Base-by-base conservation (phyloP, 2,888 invertebrate genomes). In the Cremastobaeus sp. region DNA sequence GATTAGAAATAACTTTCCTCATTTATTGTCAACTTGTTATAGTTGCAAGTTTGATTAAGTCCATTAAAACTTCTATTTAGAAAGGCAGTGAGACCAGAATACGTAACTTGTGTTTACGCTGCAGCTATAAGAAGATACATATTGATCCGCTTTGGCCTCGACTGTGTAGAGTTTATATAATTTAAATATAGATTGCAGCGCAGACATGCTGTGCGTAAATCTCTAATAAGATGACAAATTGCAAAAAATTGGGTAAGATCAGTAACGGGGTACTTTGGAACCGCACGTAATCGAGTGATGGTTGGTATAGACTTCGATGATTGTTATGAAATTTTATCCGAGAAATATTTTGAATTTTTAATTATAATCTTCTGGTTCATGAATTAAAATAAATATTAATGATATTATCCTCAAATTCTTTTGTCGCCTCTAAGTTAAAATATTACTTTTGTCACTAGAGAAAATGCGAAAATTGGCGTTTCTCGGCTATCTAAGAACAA, bases 11-110 rank as follows among this genome's bases (percentile, higher is more conserved):
- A 55, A 39, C 20, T 55, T 52, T 17, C 17, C 12, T 34, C 30
- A 17, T 55, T 65, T 20, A 32, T 43, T 45, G 47, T 47, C 45
- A 47, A 39, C 45, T 39, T 21, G 41, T 43, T 47, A 37, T 48
- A 39, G 39, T 37, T 47, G 45, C 39, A 39, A 65, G 55, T 65
- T 65, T 55, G 47, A 65, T 65, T 65, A 21, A 65, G 55, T 47
- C 54, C 39, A 55, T 55, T 54, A 65, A 65, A 65, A 55, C 65
- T 55, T 65, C 14, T 52, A 25, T 47, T 65, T 65, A 47, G 39
- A 55, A 55, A 65, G 45, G 37, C 37, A 37, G 55, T 43, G 65
- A 65, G 65, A 54, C 47, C 43, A 21, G 65, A 65, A 65, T 65
- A 65, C 54, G 54, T 37, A 54, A 65, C 18, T 65, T 54, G 54